Evolutionary conservation across 2,797 vertebrate genomes (phyloP).

Genomic region (Poliocrania exsul): DNA sequence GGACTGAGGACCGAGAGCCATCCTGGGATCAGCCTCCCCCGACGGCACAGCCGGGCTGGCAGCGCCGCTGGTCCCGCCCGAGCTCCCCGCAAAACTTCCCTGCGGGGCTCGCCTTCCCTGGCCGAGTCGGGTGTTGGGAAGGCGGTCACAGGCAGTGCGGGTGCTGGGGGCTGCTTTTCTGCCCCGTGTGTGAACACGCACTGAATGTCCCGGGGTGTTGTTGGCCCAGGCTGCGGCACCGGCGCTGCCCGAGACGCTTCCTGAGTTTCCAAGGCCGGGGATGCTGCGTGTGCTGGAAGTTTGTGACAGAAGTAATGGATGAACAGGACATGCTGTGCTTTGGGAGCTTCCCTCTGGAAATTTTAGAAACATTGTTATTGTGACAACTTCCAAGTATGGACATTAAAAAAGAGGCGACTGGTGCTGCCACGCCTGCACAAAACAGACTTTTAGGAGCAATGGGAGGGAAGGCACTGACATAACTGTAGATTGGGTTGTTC

Average conservation of each 20-base stretch:
- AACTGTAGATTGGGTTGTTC: background rate
- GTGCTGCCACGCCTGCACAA: background rate
- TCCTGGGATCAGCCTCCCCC: no score
- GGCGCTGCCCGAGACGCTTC: background rate
- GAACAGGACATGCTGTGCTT: background rate
- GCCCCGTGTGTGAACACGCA: no score
- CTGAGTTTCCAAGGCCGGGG: background rate
- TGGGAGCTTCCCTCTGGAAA: background rate
- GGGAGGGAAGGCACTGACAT: background rate
- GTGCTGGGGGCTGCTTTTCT: background rate
- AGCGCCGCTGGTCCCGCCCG: background rate
- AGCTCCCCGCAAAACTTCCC: background rate
- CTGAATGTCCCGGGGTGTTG: background rate
- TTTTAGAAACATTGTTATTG: no score
- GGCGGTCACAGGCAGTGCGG: rapidly evolving
- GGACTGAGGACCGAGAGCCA: background rate
- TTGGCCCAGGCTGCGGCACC: background rate
- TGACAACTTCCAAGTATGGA: background rate
- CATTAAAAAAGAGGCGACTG: background rate
- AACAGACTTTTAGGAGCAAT: background rate
- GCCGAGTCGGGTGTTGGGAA: rapidly evolving
- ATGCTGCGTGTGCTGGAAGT: background rate
- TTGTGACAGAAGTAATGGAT: background rate
- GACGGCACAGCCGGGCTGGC: rapidly evolving
- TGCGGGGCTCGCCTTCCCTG: rapidly evolving